Conservation (phyloP, 2,113 vertebrate genomes). For the Lynx canadensis region DNA sequence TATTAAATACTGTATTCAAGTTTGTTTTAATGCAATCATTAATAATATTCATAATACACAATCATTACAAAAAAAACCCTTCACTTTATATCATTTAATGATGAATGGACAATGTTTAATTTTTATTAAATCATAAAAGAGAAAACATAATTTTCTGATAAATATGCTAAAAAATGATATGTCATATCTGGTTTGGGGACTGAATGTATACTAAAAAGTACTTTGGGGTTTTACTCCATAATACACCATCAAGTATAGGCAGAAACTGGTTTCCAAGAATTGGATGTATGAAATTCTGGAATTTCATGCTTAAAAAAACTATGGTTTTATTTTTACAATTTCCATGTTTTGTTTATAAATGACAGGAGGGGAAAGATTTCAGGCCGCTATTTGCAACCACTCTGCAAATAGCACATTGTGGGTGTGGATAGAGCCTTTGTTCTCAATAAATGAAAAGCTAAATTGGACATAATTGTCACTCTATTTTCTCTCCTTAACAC, state of each 20-base stretch:
- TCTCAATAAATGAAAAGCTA: conserved; percentile 70
- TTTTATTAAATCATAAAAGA: not conserved
- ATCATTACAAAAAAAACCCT: not conserved
- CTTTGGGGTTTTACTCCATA: not conserved
- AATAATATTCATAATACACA: not conserved
- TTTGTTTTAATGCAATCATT: not conserved
- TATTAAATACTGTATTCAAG: not conserved
- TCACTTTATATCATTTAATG: not conserved
- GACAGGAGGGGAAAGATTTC: conserved; percentile 53
- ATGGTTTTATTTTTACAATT: conserved; percentile 53
- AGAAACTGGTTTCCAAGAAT: conserved; percentile 33
- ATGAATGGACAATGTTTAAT: not conserved
- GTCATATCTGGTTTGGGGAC: not conserved
- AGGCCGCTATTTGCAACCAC: conserved; percentile 57
- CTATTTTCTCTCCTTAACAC: conserved; percentile 72
- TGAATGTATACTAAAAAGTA: not conserved
- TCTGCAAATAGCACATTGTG: conserved; percentile 67
- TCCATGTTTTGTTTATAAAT: conserved; percentile 65
- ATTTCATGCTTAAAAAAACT: conserved; percentile 47
- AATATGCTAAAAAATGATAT: not conserved
- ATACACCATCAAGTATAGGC: not conserved
- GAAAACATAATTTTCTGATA: conserved; percentile 15
- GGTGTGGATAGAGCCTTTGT: conserved; percentile 68
- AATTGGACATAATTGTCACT: conserved; percentile 72
- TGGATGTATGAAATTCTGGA: conserved; percentile 32